Conservation (phyloP, 1,140 invertebrate genomes). For the Gryon sp. region DNA sequence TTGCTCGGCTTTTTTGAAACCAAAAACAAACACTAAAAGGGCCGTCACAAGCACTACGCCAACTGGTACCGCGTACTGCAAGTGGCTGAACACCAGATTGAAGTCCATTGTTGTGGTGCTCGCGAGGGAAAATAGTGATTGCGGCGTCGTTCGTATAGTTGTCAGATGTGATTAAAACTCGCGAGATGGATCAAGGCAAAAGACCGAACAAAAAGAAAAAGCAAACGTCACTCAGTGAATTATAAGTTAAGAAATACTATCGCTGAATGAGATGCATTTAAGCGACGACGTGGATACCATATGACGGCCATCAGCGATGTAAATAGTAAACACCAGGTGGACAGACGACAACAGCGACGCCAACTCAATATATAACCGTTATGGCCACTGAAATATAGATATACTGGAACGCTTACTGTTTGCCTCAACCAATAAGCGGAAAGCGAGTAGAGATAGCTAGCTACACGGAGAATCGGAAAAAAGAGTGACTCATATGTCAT, state of each 20-base stretch:
- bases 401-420: no score
- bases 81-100: conserved; percentile 74
- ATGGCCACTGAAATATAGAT: conserved; percentile 4
- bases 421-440: no score
- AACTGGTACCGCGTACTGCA: conserved; percentile 83
- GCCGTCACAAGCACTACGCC: conserved; percentile 83
- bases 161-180: background rate
- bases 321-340: conserved; percentile 53
- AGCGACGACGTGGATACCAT: conserved; percentile 47
- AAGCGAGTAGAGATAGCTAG: no score
- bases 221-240: conserved; percentile 2
- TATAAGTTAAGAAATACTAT: conserved; percentile 22
- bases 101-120: conserved; percentile 67
- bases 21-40: conserved; percentile 85
- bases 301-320: conserved; percentile 50
- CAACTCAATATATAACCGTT: conserved; percentile 29
- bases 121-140: background rate
- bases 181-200: no score
- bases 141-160: no score
- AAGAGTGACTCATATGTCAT: no score
- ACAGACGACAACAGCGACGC: conserved; percentile 30
- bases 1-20: conserved; percentile 86
- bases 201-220: conserved; percentile 30
- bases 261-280: conserved; percentile 38
- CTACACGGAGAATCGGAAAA: no score